A percentile compares a stretch with the other conserved stretches of the same genome.
Conservation (phyloP, 1,140 invertebrate species). For the Drosophila saltans region DNA sequence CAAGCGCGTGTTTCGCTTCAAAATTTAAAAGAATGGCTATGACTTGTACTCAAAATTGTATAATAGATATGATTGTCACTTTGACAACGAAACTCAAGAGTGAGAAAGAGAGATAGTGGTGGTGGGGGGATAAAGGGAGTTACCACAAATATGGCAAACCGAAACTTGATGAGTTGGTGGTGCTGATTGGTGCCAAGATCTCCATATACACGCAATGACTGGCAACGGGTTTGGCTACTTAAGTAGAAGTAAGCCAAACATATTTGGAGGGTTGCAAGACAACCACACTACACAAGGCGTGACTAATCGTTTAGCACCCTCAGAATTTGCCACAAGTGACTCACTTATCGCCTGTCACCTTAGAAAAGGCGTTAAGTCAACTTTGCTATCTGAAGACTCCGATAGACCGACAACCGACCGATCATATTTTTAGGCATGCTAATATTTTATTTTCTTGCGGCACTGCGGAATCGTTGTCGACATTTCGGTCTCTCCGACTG, state of each 20-base stretch:
- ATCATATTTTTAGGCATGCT: slow-evolving; percentile 37
- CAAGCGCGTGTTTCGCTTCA: slow-evolving; percentile 56
- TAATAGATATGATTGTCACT: slow-evolving; percentile 47
- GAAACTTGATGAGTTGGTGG: slow-evolving; percentile 39
- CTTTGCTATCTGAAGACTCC: slow-evolving; percentile 14
- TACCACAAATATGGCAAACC: slow-evolving; percentile 46
- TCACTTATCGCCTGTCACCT: slow-evolving; percentile 31
- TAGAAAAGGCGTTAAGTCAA: slow-evolving; percentile 26
- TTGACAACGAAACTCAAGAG: neutral
- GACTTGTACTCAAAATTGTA: slow-evolving; percentile 29
- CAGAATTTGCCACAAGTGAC: slow-evolving; percentile 48
- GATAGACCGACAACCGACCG: slow-evolving; percentile 36
- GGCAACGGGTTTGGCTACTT: slow-evolving; percentile 39
- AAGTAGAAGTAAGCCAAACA: slow-evolving; percentile 39
- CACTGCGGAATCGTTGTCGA: slow-evolving; percentile 50
- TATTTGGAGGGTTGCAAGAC: slow-evolving; percentile 42
- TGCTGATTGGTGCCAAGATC: slow-evolving; percentile 42
- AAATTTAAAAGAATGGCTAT: slow-evolving; percentile 27
- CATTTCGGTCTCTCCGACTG: slow-evolving; percentile 22
- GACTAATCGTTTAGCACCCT: slow-evolving; percentile 60
- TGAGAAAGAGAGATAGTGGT: neutral
- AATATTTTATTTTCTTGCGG: slow-evolving; percentile 42
- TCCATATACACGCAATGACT: neutral
- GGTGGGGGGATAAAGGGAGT: slow-evolving; percentile 7
- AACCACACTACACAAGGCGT: slow-evolving; percentile 21